These are phyloP conservation scores for Jordanella pulchra DNA, from an alignment of 2,797 vertebrate genomes.

Conservation along the genomic window DNA sequence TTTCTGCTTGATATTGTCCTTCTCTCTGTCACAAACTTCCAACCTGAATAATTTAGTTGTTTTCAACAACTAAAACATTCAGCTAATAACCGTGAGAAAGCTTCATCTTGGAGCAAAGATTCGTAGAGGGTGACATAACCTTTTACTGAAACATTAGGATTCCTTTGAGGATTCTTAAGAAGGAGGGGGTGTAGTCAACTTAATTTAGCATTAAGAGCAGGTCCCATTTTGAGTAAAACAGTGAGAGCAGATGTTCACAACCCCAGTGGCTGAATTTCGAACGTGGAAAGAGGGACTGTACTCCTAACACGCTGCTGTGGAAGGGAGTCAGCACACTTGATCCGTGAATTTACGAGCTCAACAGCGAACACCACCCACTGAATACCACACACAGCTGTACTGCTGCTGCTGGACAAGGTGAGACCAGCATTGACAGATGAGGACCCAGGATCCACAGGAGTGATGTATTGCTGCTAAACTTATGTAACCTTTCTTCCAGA, in stretches of 20 bases:
- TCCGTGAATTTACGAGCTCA: conserved; percentile 66
- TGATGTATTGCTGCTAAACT: conserved; percentile 50
- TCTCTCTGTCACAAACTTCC: not conserved
- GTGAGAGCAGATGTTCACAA: conserved; percentile 64
- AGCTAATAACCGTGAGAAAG: not conserved
- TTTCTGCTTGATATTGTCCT: not conserved
- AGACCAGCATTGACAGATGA: conserved; percentile 59
- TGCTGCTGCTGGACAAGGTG: conserved; percentile 27
- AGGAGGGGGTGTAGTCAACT: conserved; percentile 45
- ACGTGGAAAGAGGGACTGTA: conserved; percentile 37
- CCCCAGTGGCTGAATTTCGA: conserved; percentile 57
- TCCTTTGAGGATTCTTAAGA: conserved; percentile 46
- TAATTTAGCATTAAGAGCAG: conserved; percentile 67
- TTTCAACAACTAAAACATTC: not conserved
- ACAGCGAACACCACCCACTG: conserved; percentile 75
- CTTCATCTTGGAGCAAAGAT: not conserved
- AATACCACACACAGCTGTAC: conserved; percentile 75
- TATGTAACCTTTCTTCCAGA: conserved; percentile 33
- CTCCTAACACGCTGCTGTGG: conserved; percentile 56
- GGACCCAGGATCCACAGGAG: conserved; percentile 43
- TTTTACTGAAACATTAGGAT: conserved; percentile 49
- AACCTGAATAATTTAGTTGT: too few species aligned
- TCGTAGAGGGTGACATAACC: conserved; percentile 17
- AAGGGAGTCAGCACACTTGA: conserved; percentile 73
- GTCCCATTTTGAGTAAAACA: conserved; percentile 60